A percentile compares a stretch with the other conserved stretches of the same genome.
These are phyloP conservation scores for Brachystomella parvula DNA, from an alignment of 1,140 invertebrate species.

Conservation along the genomic window DNA sequence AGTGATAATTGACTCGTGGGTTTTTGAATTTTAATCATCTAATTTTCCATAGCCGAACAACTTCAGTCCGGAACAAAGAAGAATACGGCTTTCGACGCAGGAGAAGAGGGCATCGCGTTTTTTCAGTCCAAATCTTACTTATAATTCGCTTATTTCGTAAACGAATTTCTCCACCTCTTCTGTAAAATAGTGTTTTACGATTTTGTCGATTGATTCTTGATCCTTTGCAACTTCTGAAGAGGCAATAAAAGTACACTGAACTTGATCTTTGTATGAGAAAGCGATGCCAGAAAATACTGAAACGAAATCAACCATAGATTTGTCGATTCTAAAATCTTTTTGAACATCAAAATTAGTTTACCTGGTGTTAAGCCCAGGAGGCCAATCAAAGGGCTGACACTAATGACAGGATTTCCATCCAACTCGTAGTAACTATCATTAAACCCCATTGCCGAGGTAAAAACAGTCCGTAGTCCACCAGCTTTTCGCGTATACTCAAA, in stretches of 20 bases:
- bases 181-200: background rate
- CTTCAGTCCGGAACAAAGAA: too few relatives aligned
- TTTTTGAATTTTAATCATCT: too few relatives aligned
- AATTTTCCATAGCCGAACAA: too few relatives aligned
- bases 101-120: too few relatives aligned
- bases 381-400: background rate
- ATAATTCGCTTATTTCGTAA: background rate
- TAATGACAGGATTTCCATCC: background rate
- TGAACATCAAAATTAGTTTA: background rate
- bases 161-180: background rate
- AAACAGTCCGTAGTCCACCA: conserved; percentile 3
- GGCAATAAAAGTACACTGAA: background rate
- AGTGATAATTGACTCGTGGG: too few relatives aligned
- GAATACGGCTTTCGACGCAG: too few relatives aligned
- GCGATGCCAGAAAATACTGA: background rate
- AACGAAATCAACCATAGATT: background rate
- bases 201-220: background rate
- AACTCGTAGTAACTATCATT: background rate
- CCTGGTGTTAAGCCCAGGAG: background rate
- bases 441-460: background rate
- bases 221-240: background rate
- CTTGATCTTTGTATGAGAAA: background rate
- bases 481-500: background rate
- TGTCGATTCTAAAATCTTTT: background rate
- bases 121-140: too few relatives aligned